Evolutionary conservation across 2,888 invertebrate genomes (phyloP).

Genomic region (Incurvaria masculella): DNA sequence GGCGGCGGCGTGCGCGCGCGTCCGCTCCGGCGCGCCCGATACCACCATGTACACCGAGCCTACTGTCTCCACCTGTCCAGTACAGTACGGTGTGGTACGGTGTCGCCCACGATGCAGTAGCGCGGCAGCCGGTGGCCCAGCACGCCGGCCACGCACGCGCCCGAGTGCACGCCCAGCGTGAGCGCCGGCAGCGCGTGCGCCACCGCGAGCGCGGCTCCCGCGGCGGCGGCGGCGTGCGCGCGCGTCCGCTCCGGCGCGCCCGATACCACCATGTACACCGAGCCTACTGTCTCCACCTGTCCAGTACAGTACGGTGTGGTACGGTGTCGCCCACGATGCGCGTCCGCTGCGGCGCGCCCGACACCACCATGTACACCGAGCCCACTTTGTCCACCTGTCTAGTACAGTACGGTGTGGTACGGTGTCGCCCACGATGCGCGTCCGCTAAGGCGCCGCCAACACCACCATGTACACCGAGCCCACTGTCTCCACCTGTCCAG

Average conservation of each 20-base stretch:
- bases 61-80: slow-evolving; percentile 92
- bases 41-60: slow-evolving; percentile 90
- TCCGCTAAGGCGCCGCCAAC: neutral
- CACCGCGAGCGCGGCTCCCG: slow-evolving; percentile 75
- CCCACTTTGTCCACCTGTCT: slow-evolving; percentile 88
- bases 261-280: slow-evolving; percentile 85
- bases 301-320: slow-evolving; percentile 7
- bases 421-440: neutral
- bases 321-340: neutral
- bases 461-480: slow-evolving; percentile 90
- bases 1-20: slow-evolving; percentile 69
- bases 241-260: slow-evolving; percentile 74
- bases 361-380: slow-evolving; percentile 86
- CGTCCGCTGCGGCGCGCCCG: slow-evolving; percentile 51
- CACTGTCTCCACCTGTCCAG: slow-evolving; percentile 80
- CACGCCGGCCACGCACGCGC: slow-evolving; percentile 85
- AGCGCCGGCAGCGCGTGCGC: slow-evolving; percentile 65
- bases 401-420: neutral
- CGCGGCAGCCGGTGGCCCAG: slow-evolving; percentile 81
- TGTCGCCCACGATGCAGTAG: slow-evolving; percentile 88
- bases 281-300: slow-evolving; percentile 92
- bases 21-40: slow-evolving; percentile 76
- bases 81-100: no score
- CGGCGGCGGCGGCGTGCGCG: slow-evolving; percentile 72
- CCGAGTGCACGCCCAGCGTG: slow-evolving; percentile 74